phyloP scores from a whole-genome alignment of 64 coral and sea anemone species.

The Montipora cactus region DNA sequence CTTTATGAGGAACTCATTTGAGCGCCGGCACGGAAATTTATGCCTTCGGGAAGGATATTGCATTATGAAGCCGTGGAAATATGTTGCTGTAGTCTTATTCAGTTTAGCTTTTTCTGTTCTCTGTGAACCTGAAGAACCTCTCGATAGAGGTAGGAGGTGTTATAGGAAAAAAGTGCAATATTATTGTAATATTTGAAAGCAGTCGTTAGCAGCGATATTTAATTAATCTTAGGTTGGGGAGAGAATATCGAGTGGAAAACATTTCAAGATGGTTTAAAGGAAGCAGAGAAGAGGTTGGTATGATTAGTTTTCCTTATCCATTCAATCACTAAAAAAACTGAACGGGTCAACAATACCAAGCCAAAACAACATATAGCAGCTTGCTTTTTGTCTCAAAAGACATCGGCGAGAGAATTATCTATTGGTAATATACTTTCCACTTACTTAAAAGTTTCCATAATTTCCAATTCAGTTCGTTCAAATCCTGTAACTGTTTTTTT shows the following conservation, averaged over 20 bases:
- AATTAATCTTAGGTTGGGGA: slow-evolving; percentile 53
- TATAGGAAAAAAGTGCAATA: neutral
- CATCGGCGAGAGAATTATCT: too few species aligned
- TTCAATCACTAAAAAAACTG: too few species aligned
- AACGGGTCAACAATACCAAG: neutral
- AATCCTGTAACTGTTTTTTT: too few species aligned
- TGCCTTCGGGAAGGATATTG: too few species aligned
- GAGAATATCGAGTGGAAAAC: slow-evolving; percentile 66
- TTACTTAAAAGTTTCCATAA: too few species aligned
- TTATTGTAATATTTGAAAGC: neutral
- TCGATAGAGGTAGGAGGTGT: slow-evolving; percentile 14
- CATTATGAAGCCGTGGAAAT: neutral
- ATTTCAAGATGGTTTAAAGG: slow-evolving; percentile 43
- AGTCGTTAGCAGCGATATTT: neutral
- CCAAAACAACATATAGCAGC: neutral
- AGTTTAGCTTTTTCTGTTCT: slow-evolving; percentile 17
- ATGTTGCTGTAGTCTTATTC: neutral
- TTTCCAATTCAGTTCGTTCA: too few species aligned
- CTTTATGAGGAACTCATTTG: neutral
- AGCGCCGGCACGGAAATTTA: neutral
- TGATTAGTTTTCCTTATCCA: too few species aligned
- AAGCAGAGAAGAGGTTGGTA: slow-evolving; percentile 51
- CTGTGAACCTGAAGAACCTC: slow-evolving; percentile 19
- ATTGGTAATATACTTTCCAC: too few species aligned
- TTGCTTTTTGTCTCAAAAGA: too few species aligned